phyloP scores from a whole-genome alignment of 2,113 vertebrate species.

The Prunella himalayana region DNA sequence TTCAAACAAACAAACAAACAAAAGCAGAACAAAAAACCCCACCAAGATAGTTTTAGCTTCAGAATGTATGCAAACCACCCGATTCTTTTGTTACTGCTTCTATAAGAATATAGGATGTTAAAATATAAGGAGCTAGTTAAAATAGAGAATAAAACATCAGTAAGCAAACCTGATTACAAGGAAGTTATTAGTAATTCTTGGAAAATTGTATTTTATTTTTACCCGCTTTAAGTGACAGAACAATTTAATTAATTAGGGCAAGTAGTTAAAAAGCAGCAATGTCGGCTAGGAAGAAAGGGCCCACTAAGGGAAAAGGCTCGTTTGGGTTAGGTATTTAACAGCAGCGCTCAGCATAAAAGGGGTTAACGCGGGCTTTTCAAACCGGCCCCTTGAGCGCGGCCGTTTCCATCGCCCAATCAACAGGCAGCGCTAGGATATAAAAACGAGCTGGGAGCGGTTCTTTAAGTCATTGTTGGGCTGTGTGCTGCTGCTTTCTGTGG shows the following conservation, averaged over 20 bases:
- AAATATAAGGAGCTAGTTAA: not conserved
- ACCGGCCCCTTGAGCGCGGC: not conserved
- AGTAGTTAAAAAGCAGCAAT: not conserved
- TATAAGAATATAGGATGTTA: not conserved
- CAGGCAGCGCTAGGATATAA: not conserved
- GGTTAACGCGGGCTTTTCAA: not conserved
- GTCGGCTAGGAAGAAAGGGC: too few species aligned
- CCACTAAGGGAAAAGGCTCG: too few species aligned
- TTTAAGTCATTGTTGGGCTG: fast-evolving
- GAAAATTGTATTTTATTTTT: too few species aligned
- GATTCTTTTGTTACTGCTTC: not conserved
- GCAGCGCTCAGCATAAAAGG: too few species aligned
- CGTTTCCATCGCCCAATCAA: not conserved
- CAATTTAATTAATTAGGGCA: too few species aligned
- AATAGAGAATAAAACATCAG: not conserved
- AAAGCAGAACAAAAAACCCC: too few species aligned
- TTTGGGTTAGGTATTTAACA: fast-evolving
- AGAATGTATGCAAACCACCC: not conserved
- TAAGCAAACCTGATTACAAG: not conserved
- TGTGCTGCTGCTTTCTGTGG: too few species aligned
- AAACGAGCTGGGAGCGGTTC: not conserved
- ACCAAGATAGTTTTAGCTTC: not conserved
- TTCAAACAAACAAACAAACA: not conserved
- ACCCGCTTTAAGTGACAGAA: fast-evolving
- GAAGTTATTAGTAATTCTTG: not conserved